Evolutionary conservation across 2,113 vertebrate genomes (phyloP).

Genomic region (Leptocoma aspasia): DNA sequence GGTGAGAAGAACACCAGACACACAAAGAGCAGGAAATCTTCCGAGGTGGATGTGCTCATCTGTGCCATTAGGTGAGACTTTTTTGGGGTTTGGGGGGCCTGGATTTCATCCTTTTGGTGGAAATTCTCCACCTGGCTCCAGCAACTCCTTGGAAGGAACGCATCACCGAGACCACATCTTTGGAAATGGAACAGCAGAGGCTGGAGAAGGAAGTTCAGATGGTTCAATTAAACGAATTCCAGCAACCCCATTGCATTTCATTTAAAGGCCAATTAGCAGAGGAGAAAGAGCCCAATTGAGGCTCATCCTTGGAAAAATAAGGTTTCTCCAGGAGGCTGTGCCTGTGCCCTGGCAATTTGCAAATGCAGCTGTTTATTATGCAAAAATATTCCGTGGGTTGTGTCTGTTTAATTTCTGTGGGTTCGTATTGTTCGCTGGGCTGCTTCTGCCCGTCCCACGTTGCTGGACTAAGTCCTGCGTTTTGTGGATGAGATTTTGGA

Average conservation of each 20-base stretch:
- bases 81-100: not conserved
- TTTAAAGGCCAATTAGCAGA: constrained; percentile 47
- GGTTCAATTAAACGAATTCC: not conserved
- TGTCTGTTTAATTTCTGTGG: constrained; percentile 28
- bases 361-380: not conserved
- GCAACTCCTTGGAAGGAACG: not conserved
- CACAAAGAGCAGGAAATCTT: not conserved
- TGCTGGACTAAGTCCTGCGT: not conserved
- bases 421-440: not conserved
- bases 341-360: not conserved
- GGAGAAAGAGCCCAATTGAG: constrained; percentile 36
- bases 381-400: constrained; percentile 34
- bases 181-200: not conserved
- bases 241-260: not conserved
- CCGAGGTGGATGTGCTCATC: not conserved
- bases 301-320: not conserved
- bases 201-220: not conserved
- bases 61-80: not conserved
- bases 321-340: not conserved
- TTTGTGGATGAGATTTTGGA: not conserved
- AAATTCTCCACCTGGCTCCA: not conserved
- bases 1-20: not conserved
- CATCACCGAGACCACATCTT: not conserved
- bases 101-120: not conserved
- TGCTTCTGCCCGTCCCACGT: not conserved